Conservation (phyloP, 2,888 invertebrate species). For the Mamestra brassicae region DNA sequence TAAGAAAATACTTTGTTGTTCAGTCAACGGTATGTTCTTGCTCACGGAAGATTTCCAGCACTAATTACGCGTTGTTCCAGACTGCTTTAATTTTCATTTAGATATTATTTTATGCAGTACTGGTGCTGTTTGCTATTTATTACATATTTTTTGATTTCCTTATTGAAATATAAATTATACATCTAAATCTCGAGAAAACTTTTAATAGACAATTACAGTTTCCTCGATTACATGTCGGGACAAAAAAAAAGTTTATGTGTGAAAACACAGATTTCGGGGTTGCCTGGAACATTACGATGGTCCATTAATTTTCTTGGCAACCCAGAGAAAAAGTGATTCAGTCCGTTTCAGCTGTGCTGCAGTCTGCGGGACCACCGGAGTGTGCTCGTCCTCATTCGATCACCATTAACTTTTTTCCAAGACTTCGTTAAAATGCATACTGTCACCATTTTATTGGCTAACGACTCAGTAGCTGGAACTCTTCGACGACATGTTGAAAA, state of each 20-base stretch:
- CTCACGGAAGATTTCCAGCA: conserved; percentile 63
- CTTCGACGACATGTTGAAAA: conserved; percentile 29
- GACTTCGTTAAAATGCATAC: conserved; percentile 71
- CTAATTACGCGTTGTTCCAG: conserved; percentile 59
- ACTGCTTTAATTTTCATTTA: conserved; percentile 39
- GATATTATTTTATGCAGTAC: conserved; percentile 21
- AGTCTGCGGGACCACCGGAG: conserved; percentile 71
- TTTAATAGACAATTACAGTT: conserved; percentile 34
- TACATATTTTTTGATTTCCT: conserved; percentile 51
- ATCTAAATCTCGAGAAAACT: conserved; percentile 30
- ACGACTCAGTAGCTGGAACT: conserved; percentile 48
- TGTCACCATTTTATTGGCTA: conserved; percentile 61
- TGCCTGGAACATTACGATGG: conserved; percentile 57
- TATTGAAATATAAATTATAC: conserved; percentile 43
- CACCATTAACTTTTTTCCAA: conserved; percentile 76
- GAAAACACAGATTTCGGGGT: conserved; percentile 47
- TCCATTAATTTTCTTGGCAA: conserved; percentile 72
- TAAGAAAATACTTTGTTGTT: conserved; percentile 55
- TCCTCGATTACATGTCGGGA: conserved; percentile 40
- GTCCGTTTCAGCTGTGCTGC: conserved; percentile 63
- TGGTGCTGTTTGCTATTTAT: conserved; percentile 10
- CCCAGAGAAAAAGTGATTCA: conserved; percentile 71
- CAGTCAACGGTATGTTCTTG: conserved; percentile 35
- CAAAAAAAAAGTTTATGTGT: conserved; percentile 18
- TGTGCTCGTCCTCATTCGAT: conserved; percentile 78